A percentile compares a stretch with the other conserved stretches of the same genome.
These are phyloP conservation scores for Cardiocondyla obscurior DNA, from an alignment of 1,140 invertebrate genomes.

Conservation along the genomic window DNA sequence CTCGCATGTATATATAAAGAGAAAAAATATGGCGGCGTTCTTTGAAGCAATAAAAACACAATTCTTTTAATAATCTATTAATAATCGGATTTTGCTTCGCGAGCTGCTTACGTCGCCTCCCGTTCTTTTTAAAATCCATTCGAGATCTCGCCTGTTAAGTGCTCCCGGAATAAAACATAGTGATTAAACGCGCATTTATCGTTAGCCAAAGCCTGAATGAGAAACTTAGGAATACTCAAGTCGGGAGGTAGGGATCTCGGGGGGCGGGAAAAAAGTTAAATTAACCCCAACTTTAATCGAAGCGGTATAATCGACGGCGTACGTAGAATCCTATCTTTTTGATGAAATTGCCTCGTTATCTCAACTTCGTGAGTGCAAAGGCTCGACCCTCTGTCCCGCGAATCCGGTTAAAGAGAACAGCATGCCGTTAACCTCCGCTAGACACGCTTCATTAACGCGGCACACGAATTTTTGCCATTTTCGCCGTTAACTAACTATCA, in stretches of 20 bases:
- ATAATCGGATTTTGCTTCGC: neutral
- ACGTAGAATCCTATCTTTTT: constrained; percentile 37
- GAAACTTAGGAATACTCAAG: constrained; percentile 35
- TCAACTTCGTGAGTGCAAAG: constrained; percentile 37
- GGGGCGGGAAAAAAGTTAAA: constrained; percentile 61
- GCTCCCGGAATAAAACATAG: constrained; percentile 26
- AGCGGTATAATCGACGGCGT: constrained; percentile 22
- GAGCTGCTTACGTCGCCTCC: neutral
- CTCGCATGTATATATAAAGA: neutral
- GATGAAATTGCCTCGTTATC: constrained; percentile 39
- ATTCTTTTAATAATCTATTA: constrained; percentile 9
- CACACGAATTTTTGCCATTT: constrained; percentile 29
- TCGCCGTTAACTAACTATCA: constrained; percentile 3
- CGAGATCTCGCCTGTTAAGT: constrained; percentile 17
- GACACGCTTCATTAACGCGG: constrained; percentile 49
- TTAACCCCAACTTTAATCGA: constrained; percentile 59
- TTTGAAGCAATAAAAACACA: neutral
- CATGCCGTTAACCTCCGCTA: constrained; percentile 38
- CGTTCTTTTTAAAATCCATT: neutral
- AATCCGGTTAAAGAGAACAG: constrained; percentile 45
- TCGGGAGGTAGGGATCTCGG: neutral
- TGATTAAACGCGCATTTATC: constrained; percentile 55
- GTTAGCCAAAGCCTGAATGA: constrained; percentile 29
- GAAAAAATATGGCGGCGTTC: neutral
- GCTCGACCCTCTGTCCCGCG: neutral